Evolutionary conservation across 2,797 vertebrate genomes (phyloP), one percentile per base, ranked within the genome.

Genomic region (Hybognathus amarus): DNA sequence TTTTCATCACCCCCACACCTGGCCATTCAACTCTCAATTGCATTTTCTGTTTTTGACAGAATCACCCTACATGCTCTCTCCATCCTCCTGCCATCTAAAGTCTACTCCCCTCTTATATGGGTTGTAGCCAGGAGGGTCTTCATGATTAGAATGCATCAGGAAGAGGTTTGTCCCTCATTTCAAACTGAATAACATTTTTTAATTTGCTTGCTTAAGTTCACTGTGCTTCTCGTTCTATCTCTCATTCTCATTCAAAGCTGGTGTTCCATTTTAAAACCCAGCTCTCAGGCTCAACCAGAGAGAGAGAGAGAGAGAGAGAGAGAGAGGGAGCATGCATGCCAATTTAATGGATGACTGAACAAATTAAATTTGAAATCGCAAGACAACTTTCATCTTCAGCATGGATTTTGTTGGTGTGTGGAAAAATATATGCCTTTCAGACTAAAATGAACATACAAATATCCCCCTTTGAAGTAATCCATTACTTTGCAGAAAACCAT

Each of bases 311-410:
- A 61, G 33, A 69, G 47, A 2, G 27, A 12, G 61, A 73, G 73
- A 77, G 64, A 15, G 27, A 24, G 38, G 24, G 77, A 68, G 33
- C 22, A 33, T 22, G 75, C 36, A 24, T 4, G 45, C 87, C 83
- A 64, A 92, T 95, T 95, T 92, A 94, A 94, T 93, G 92, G 92
- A 93, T 92, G 93, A 92, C 90, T 93, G 92, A 94, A 93, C 93
- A 95, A 94, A 95, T 95, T 93, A 90, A 93, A 95, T 95, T 93
- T 92, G 89, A 94, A 94, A 94, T 94, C 90, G 92, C 88, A 89
- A 87, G 90, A 91, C 87, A 87, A 89, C 92, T 94, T 94, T 94
- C 91, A 93, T 94, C 91, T 93, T 91, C 88, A 36, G 54, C 69
- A 73, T 90, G 83, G 90, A 93, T 93, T 92, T 90, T 90, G 20